phyloP scores from a whole-genome alignment of 1,140 invertebrate species.

The Drosophila bocki region DNA sequence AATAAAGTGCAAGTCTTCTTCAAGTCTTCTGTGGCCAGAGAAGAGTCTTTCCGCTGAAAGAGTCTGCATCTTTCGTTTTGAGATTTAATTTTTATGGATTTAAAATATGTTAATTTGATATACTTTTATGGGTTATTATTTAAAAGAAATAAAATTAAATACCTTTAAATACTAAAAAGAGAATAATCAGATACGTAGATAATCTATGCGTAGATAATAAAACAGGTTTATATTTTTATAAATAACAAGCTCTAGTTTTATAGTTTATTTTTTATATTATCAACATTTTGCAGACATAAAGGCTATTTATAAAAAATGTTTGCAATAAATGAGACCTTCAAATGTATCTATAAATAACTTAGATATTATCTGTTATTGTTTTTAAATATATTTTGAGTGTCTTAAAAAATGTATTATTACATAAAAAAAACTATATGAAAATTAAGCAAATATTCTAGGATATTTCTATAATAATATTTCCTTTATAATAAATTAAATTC shows the following conservation, averaged over 20 bases:
- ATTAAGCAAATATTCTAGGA: background rate
- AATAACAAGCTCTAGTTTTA: background rate
- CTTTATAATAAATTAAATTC: background rate
- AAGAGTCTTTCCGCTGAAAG: background rate
- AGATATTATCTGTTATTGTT: background rate
- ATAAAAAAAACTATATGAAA: background rate
- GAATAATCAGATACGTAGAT: background rate
- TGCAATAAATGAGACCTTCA: background rate
- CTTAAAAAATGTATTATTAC: no score
- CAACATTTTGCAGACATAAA: background rate
- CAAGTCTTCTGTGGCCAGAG: background rate
- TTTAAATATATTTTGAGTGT: background rate
- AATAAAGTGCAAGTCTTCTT: slow-evolving; percentile 19
- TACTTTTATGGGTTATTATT: no score
- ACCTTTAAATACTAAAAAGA: no score
- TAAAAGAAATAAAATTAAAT: no score
- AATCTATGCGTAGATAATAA: background rate
- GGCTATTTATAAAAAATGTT: slow-evolving; percentile 6
- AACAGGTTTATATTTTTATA: slow-evolving; percentile 5
- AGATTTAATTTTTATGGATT: background rate
- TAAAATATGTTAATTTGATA: background rate
- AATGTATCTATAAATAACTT: background rate
- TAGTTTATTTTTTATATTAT: background rate
- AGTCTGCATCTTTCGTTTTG: background rate
- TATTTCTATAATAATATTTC: background rate